Conservation (phyloP, 1,140 invertebrate species). For the Anagrus nilaparvatae region DNA sequence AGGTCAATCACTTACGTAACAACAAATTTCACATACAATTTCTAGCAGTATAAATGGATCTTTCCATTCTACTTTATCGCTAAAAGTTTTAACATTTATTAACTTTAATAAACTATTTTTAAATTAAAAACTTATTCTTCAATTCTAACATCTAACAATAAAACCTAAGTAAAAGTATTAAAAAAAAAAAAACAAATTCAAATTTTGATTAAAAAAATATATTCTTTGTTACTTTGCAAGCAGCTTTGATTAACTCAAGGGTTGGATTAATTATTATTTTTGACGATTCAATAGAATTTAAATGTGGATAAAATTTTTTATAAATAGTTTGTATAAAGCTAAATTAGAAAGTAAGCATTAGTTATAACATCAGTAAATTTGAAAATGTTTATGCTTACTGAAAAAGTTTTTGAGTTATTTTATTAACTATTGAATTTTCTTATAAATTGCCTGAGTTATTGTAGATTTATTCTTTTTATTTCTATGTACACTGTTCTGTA, state of each 20-base stretch:
- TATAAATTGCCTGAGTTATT: conserved; percentile 48
- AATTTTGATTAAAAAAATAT: conserved; percentile 6
- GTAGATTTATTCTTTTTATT: conserved; percentile 18
- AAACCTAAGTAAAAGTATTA: conserved; percentile 46
- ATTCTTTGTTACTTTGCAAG: conserved; percentile 79
- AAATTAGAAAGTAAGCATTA: no score
- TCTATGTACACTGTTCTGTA: conserved; percentile 10
- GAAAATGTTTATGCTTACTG: conserved; percentile 45
- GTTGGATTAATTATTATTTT: conserved; percentile 64
- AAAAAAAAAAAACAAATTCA: no score
- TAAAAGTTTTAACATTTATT: conserved; percentile 81
- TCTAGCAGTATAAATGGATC: conserved; percentile 84
- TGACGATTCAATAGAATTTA: conserved; percentile 37
- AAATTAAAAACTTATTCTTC: conserved; percentile 56
- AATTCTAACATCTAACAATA: conserved; percentile 54
- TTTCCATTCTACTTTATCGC: conserved; percentile 68
- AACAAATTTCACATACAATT: conserved; percentile 88
- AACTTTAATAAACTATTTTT: conserved; percentile 75
- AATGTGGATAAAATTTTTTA: conserved; percentile 47
- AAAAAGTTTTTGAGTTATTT: conserved; percentile 76
- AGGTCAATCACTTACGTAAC: conserved; percentile 91
- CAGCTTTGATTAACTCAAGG: conserved; percentile 78
- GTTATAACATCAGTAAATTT: conserved; percentile 13
- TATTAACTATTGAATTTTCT: conserved; percentile 56
- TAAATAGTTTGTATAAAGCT: conserved; percentile 76